phyloP scores from a whole-genome alignment of 2,797 vertebrate species.

The Craterocephalus amniculus region DNA sequence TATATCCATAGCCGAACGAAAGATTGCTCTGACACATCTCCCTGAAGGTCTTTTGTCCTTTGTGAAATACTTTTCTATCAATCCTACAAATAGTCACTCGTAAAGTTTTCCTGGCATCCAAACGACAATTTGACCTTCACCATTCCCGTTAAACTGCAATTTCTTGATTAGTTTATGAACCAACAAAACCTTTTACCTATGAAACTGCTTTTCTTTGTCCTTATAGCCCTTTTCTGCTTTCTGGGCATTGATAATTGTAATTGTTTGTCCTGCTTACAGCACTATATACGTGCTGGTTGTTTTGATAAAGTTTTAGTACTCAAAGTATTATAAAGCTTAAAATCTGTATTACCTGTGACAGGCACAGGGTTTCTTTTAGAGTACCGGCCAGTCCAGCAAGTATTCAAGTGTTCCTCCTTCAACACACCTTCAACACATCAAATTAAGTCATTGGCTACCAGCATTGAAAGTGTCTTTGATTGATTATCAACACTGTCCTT shows the following conservation, averaged over 20 bases:
- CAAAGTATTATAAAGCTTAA: neutral
- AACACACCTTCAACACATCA: too few relatives aligned
- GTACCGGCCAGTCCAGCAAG: too few relatives aligned
- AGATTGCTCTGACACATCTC: neutral
- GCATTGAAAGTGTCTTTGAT: too few relatives aligned
- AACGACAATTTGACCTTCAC: neutral
- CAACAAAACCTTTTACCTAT: neutral
- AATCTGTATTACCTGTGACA: neutral
- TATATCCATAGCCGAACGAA: neutral
- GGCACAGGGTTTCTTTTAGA: neutral
- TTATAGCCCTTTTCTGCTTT: neutral
- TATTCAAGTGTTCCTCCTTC: too few relatives aligned
- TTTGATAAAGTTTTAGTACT: neutral
- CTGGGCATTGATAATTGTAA: neutral
- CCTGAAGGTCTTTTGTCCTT: slow-evolving; percentile 2
- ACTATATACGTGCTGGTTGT: neutral
- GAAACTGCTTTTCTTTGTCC: neutral
- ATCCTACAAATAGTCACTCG: too few relatives aligned
- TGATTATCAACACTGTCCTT: too few relatives aligned
- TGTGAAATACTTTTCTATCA: neutral
- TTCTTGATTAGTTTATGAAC: neutral
- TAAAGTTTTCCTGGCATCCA: neutral
- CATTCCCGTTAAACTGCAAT: neutral
- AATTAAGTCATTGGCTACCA: too few relatives aligned
- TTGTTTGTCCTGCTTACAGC: too few relatives aligned